phyloP scores from a whole-genome alignment of 2,888 invertebrate genomes.

The Sminthurinus aureus region DNA sequence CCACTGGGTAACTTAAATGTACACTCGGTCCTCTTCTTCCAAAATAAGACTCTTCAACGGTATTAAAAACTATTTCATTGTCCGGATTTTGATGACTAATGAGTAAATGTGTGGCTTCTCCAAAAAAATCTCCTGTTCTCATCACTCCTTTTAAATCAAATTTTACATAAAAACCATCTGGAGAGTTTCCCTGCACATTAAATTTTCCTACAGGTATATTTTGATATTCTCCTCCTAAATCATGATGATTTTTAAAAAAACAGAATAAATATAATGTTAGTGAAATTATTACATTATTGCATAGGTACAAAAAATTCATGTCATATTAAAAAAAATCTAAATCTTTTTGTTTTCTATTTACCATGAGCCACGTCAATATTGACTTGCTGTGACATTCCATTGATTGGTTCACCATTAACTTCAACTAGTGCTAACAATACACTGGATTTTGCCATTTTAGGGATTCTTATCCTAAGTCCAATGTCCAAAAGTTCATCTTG shows the following conservation, averaged over 20 bases:
- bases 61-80: slow-evolving; percentile 32
- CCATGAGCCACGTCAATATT: too few relatives aligned
- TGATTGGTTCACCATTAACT: background rate
- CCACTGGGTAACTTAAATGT: slow-evolving; percentile 45
- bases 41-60: slow-evolving; percentile 51
- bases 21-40: slow-evolving; percentile 56
- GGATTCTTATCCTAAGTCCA: slow-evolving; percentile 49
- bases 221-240: slow-evolving; percentile 46
- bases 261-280: too few relatives aligned
- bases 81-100: slow-evolving; percentile 28
- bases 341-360: too few relatives aligned
- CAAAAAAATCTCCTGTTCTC: slow-evolving; percentile 45
- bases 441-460: slow-evolving; percentile 36
- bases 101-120: slow-evolving; percentile 43
- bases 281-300: too few relatives aligned
- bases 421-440: slow-evolving; percentile 35
- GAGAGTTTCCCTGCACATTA: background rate
- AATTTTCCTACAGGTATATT: slow-evolving; percentile 50
- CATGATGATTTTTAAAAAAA: slow-evolving; percentile 29
- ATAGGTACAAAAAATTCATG: too few relatives aligned
- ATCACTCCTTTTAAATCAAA: slow-evolving; percentile 51
- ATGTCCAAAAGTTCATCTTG: slow-evolving; percentile 42
- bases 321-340: too few relatives aligned
- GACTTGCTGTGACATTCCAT: too few relatives aligned
- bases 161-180: slow-evolving; percentile 46